These are phyloP conservation scores for Isurus oxyrinchus DNA, from an alignment of 2,113 vertebrate species.

Conservation along the genomic window DNA sequence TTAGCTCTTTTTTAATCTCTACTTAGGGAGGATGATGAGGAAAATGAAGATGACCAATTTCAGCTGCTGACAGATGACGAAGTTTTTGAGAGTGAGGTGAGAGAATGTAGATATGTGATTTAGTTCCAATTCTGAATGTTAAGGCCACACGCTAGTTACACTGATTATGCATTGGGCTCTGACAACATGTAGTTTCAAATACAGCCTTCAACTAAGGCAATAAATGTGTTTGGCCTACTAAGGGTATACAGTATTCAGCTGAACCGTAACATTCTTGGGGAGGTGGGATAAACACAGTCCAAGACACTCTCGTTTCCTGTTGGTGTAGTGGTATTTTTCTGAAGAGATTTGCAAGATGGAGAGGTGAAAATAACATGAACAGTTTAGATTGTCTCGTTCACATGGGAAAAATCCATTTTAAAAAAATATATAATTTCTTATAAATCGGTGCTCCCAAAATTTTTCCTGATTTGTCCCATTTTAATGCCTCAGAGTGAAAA, in stretches of 20 bases:
- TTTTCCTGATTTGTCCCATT: no score
- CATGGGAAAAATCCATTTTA: not conserved
- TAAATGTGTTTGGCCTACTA: not conserved
- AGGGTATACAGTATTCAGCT: not conserved
- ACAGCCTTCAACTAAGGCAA: not conserved
- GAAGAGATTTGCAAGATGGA: not conserved
- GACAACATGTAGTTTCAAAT: not conserved
- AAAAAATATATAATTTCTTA: no score
- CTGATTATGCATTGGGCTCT: not conserved
- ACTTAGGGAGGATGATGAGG: conserved; percentile 59
- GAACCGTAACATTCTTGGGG: not conserved
- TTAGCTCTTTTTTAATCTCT: not conserved
- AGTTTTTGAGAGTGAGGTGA: conserved; percentile 68
- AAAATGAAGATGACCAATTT: conserved; percentile 78
- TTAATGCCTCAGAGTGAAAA: no score
- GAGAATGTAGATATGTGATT: conserved; percentile 26
- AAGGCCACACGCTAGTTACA: not conserved
- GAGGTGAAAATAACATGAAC: not conserved
- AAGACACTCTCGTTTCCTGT: not conserved
- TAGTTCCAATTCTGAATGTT: not conserved
- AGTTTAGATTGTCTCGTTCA: not conserved
- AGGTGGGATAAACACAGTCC: not conserved
- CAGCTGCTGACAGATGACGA: conserved; percentile 72
- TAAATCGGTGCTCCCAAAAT: no score
- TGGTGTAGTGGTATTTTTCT: not conserved